These are phyloP conservation scores for Tupaia chinensis DNA, from an alignment of 2,113 vertebrate species.

Conservation along the genomic window DNA sequence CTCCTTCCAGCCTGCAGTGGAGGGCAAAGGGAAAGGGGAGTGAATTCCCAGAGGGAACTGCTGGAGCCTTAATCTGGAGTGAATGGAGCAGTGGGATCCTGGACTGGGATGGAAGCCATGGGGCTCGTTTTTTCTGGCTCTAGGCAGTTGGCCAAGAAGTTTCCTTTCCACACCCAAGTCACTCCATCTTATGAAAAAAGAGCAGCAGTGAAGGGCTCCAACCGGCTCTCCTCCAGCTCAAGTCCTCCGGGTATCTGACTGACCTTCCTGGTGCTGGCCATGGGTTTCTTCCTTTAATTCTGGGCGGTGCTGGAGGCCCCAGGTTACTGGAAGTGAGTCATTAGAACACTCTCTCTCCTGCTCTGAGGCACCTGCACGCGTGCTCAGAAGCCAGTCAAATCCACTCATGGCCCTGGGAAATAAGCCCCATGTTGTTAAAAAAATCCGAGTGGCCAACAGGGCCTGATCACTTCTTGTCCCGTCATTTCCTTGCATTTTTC, in stretches of 20 bases:
- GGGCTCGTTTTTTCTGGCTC: background rate
- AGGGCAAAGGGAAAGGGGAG: too few species aligned
- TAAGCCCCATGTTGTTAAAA: background rate
- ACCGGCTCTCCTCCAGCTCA: background rate
- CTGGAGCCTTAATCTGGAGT: background rate
- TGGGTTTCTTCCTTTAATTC: background rate
- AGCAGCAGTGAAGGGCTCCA: background rate
- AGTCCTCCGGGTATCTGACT: background rate
- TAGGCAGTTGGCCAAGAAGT: background rate
- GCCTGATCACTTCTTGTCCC: background rate
- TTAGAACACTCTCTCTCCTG: background rate
- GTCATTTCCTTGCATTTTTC: background rate
- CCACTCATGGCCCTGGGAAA: background rate
- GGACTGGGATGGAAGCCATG: background rate
- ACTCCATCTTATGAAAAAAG: background rate
- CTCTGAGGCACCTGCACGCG: too few species aligned
- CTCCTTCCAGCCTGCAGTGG: background rate
- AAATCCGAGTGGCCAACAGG: background rate
- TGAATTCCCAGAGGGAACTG: background rate
- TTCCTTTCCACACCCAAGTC: background rate
- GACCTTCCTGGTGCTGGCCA: fast-evolving
- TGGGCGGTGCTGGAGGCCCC: background rate
- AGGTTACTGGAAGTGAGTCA: background rate
- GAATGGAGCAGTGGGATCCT: background rate
- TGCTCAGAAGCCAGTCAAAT: background rate